Evolutionary conservation across 2,888 invertebrate genomes (phyloP).

Genomic region (Lymantria dispar): DNA sequence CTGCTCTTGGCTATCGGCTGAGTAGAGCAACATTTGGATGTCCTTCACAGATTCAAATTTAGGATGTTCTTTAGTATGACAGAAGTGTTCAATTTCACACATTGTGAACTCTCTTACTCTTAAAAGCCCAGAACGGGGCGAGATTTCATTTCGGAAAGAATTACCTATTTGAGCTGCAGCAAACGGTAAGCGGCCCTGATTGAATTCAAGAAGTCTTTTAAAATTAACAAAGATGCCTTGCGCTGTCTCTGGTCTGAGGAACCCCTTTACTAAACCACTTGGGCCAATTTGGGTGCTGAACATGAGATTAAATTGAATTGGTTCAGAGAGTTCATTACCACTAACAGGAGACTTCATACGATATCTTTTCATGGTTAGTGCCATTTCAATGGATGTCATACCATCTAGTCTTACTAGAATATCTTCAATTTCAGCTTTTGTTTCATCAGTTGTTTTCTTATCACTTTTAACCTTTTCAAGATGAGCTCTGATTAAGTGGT

Average conservation of each 20-base stretch:
- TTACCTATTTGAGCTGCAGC: conserved; percentile 99
- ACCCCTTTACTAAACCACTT: conserved; percentile 96
- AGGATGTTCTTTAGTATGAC: conserved; percentile 96
- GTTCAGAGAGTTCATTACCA: conserved; percentile 96
- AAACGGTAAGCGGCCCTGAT: conserved; percentile 97
- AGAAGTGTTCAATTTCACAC: conserved; percentile 99
- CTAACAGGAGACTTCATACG: conserved; percentile 97
- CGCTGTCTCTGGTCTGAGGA: conserved; percentile 98
- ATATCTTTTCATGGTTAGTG: conserved; percentile 90
- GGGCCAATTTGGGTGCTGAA: conserved; percentile 99
- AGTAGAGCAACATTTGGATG: conserved; percentile 91
- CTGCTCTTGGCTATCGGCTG: conserved; percentile 98
- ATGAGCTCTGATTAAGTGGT: conserved; percentile 98
- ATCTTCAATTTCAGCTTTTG: conserved; percentile 88
- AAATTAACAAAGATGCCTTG: conserved; percentile 99
- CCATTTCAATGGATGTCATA: conserved; percentile 95
- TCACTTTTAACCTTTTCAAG: conserved; percentile 93
- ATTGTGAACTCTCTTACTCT: conserved; percentile 99
- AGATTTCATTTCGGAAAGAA: conserved; percentile 99
- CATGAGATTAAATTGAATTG: conserved; percentile 99
- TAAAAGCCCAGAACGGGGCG: conserved; percentile 97
- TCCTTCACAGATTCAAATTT: conserved; percentile 92
- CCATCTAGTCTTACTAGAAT: conserved; percentile 94
- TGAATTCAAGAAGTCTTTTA: conserved; percentile 97
- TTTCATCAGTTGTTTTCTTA: conserved; percentile 89